These are phyloP conservation scores for Mesochorus sp. DNA, from an alignment of 2,888 invertebrate species.

Conservation along the genomic window DNA sequence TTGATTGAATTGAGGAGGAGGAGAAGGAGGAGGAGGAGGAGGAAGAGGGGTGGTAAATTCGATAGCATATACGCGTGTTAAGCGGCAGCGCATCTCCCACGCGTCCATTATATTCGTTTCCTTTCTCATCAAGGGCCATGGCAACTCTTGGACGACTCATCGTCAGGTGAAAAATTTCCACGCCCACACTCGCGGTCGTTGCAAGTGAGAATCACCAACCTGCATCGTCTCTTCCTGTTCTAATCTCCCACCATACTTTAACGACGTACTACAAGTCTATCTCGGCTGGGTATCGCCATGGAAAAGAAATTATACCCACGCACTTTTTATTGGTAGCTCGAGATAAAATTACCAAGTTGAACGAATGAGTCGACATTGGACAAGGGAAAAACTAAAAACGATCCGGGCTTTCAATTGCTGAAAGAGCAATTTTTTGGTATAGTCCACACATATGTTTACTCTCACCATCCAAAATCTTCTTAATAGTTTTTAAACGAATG, in stretches of 20 bases:
- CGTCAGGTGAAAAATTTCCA: conserved; percentile 77
- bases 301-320: background rate
- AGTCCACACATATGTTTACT: no score
- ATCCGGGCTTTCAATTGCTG: conserved; percentile 26
- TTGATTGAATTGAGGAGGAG: conserved; percentile 12
- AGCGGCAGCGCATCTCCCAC: conserved; percentile 20
- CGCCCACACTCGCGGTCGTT: no score
- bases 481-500: background rate
- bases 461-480: no score
- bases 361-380: background rate
- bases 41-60: no score
- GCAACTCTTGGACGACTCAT: conserved; percentile 51
- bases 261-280: background rate
- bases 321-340: background rate
- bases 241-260: background rate
- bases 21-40: no score
- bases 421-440: conserved; percentile 28
- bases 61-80: conserved; percentile 14
- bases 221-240: background rate
- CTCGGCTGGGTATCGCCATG: background rate
- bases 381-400: background rate
- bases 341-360: background rate
- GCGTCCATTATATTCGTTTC: conserved; percentile 17
- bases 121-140: conserved; percentile 2
- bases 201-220: background rate